Evolutionary conservation across 2,797 vertebrate genomes (phyloP).

Genomic region (Morus bassanus): DNA sequence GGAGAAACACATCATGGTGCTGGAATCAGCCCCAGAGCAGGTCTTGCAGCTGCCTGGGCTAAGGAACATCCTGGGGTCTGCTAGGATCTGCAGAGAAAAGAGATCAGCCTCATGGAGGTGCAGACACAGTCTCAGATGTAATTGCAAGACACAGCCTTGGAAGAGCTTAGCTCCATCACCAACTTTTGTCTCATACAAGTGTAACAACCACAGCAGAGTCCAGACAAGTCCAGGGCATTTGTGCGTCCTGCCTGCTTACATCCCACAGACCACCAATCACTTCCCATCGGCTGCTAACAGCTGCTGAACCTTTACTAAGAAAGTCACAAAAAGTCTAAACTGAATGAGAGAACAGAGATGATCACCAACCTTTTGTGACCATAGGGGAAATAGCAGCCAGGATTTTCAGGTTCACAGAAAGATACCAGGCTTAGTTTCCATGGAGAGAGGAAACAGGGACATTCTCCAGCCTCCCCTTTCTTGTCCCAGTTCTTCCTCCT

Average conservation of each 20-base stretch:
- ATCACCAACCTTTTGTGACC: neutral
- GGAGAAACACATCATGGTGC: neutral
- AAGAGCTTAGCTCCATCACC: neutral
- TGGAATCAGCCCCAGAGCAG: neutral
- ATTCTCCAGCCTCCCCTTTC: neutral
- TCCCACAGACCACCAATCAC: neutral
- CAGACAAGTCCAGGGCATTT: neutral
- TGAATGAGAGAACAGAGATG: neutral
- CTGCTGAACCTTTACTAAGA: neutral
- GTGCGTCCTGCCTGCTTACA: neutral
- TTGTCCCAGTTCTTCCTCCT: neutral
- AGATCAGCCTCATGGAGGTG: neutral
- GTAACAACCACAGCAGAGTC: neutral
- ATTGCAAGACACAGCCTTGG: neutral
- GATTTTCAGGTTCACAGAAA: neutral
- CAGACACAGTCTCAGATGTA: neutral
- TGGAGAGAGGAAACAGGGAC: neutral
- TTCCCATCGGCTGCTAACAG: neutral
- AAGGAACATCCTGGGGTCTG: neutral
- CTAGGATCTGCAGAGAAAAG: neutral
- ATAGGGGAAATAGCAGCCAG: neutral
- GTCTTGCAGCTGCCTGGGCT: neutral
- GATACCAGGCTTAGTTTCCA: neutral
- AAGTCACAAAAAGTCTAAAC: neutral
- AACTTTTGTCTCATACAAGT: neutral